Conservation (phyloP, 2,888 invertebrate genomes). For the Eueremaeus valkanovi region DNA sequence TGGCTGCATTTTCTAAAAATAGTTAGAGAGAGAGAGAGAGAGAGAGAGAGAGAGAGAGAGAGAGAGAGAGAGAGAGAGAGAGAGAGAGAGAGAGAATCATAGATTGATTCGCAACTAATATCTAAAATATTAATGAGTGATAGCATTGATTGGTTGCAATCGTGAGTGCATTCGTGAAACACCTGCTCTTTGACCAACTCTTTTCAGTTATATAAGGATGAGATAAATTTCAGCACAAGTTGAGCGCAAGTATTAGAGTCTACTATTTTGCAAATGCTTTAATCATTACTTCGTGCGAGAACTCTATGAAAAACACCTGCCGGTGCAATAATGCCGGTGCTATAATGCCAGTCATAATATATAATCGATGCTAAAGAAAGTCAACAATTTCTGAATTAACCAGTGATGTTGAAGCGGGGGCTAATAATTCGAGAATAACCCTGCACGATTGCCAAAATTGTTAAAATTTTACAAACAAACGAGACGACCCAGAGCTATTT, state of each 20-base stretch:
- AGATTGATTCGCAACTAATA: neutral
- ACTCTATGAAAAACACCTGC: conserved; percentile 25
- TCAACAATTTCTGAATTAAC: too few relatives aligned
- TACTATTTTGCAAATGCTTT: neutral
- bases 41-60: too few relatives aligned
- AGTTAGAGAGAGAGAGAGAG: too few relatives aligned
- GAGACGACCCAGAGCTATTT: too few relatives aligned
- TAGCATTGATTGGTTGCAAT: neutral
- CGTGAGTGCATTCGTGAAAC: neutral
- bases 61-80: too few relatives aligned
- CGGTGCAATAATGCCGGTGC: too few relatives aligned
- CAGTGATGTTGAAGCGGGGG: too few relatives aligned
- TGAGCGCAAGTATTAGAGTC: neutral
- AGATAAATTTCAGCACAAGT: neutral
- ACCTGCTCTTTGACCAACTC: neutral
- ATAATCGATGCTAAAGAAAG: conserved; percentile 17
- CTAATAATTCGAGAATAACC: too few relatives aligned
- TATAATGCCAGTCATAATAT: neutral
- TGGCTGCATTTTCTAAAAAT: too few relatives aligned
- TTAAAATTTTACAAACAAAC: too few relatives aligned
- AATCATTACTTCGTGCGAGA: conserved; percentile 17
- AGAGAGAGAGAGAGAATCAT: too few relatives aligned
- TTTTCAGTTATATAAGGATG: neutral
- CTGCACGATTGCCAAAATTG: too few relatives aligned
- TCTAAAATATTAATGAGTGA: neutral